Evolutionary conservation across 2,888 invertebrate genomes (phyloP).

Genomic region (Nysson spinosus): DNA sequence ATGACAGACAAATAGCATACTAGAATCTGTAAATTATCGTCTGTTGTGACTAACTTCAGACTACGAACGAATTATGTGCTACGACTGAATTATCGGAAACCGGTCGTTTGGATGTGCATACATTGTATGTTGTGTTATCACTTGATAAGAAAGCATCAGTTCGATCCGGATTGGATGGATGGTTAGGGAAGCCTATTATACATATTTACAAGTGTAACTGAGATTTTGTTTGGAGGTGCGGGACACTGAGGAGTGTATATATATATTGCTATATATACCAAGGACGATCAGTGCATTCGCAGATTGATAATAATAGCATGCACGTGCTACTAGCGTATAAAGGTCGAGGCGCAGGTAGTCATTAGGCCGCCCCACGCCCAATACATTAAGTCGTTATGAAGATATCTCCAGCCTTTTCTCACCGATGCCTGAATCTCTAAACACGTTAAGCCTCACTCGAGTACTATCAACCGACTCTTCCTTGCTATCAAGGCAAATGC

Average conservation of each 20-base stretch:
- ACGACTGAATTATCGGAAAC: no score
- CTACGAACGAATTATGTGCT: no score
- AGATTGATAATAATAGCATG: conserved; percentile 50
- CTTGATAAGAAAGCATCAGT: no score
- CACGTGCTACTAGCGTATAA: conserved; percentile 49
- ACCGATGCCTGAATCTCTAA: conserved; percentile 45
- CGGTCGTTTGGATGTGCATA: no score
- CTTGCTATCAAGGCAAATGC: conserved; percentile 41
- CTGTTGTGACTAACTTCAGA: no score
- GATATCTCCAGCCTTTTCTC: conserved; percentile 67
- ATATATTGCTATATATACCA: conserved; percentile 10
- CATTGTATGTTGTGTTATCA: no score
- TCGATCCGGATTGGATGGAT: no score
- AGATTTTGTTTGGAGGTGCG: conserved; percentile 5
- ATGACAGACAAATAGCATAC: no score
- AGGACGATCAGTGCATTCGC: conserved; percentile 44
- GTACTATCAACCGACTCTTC: conserved; percentile 32
- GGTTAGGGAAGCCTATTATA: no score
- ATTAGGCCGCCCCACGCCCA: conserved; percentile 67
- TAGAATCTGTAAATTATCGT: no score
- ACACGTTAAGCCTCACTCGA: conserved; percentile 31
- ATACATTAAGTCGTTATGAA: conserved; percentile 70
- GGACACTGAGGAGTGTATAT: background rate
- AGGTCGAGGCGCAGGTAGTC: conserved; percentile 63
- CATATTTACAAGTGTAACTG: no score